A percentile compares a stretch with the other conserved stretches of the same genome.
Evolutionary conservation across 2,888 invertebrate genomes (phyloP).

Genomic region (Blastobasis lacticolella): DNA sequence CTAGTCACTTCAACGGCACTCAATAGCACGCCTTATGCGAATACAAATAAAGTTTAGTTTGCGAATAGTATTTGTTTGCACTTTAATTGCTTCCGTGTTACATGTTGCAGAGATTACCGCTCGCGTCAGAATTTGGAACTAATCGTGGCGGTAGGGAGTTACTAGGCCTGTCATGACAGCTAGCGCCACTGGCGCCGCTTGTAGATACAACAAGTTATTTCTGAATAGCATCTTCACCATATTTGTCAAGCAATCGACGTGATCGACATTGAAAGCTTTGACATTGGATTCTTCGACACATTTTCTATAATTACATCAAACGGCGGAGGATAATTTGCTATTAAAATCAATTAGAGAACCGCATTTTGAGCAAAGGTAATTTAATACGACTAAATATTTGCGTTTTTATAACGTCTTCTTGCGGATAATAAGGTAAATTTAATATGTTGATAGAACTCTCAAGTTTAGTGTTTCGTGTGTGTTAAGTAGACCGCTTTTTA

Average conservation of each 20-base stretch:
- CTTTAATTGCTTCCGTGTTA: constrained; percentile 18
- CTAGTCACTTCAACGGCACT: neutral
- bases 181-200: neutral
- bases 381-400: neutral
- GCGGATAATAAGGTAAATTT: neutral
- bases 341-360: too few species aligned
- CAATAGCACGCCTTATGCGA: neutral
- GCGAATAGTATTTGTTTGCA: neutral
- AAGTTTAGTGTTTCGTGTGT: too few species aligned
- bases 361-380: too few species aligned
- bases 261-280: constrained; percentile 15
- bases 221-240: constrained; percentile 26
- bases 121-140: too few species aligned
- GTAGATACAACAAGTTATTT: neutral
- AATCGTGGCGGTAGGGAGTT: too few species aligned
- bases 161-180: neutral
- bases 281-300: constrained; percentile 26
- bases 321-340: too few species aligned
- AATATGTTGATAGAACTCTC: too few species aligned
- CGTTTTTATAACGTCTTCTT: neutral
- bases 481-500: too few species aligned
- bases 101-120: too few species aligned
- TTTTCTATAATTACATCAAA: neutral
- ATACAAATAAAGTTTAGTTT: constrained; percentile 15
- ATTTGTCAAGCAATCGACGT: constrained; percentile 18